A percentile compares a stretch with the other conserved stretches of the same genome.
Evolutionary conservation across 2,888 invertebrate species (phyloP).

Genomic region (Pharmacophagus antenor): DNA sequence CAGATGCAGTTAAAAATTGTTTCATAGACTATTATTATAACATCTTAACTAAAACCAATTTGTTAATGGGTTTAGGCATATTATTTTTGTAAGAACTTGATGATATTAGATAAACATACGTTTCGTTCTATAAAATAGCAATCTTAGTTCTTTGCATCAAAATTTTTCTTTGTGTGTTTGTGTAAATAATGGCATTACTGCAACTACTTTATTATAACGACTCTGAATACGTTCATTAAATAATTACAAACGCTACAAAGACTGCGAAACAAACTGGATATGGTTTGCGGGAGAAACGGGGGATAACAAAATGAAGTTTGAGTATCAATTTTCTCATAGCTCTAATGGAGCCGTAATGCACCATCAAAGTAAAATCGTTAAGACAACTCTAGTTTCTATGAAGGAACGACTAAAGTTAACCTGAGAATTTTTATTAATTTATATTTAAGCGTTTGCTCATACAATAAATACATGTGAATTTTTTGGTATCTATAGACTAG

Average conservation of each 20-base stretch:
- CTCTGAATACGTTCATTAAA: not conserved
- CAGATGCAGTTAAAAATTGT: too few relatives aligned
- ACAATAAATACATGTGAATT: too few relatives aligned
- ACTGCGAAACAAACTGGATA: not conserved
- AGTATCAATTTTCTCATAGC: conserved; percentile 28
- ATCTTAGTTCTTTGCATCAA: too few relatives aligned
- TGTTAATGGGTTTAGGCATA: too few relatives aligned
- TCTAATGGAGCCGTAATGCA: conserved; percentile 28
- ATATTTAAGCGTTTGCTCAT: not conserved
- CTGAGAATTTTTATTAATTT: conserved; percentile 2
- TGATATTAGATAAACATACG: too few relatives aligned
- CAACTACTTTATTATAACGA: not conserved
- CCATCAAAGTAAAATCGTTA: conserved; percentile 22
- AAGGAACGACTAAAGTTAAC: conserved; percentile 1
- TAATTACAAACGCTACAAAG: not conserved
- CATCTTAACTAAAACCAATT: too few relatives aligned
- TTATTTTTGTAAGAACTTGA: too few relatives aligned
- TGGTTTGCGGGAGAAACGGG: conserved; percentile 3
- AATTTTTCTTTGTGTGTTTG: not conserved
- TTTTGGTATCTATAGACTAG: too few relatives aligned
- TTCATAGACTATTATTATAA: too few relatives aligned
- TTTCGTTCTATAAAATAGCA: too few relatives aligned
- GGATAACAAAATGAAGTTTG: conserved; percentile 20
- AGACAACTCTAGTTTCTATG: not conserved
- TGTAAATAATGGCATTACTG: not conserved